phyloP scores from a whole-genome alignment of 2,113 vertebrate species.

The Petromus typicus region DNA sequence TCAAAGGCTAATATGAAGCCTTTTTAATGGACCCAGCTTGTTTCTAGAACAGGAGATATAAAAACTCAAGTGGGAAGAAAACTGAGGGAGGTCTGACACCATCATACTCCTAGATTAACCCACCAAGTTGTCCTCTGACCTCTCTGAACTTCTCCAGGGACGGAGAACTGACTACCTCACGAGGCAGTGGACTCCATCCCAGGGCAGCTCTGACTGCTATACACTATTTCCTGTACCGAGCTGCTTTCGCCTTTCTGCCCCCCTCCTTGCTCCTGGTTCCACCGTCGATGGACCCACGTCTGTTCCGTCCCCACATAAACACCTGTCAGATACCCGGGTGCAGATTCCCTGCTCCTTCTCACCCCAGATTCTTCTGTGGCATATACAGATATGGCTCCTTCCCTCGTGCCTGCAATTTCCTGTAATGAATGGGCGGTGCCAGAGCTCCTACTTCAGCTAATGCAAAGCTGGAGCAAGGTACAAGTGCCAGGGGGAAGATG shows the following conservation, averaged over 20 bases:
- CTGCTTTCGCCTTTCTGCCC: neutral
- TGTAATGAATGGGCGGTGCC: neutral
- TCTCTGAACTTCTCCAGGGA: neutral
- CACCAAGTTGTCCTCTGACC: neutral
- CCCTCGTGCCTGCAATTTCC: neutral
- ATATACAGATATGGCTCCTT: neutral
- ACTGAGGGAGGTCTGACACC: neutral
- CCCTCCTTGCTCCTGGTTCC: neutral
- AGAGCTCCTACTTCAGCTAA: neutral
- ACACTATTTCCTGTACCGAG: neutral
- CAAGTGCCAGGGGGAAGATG: neutral
- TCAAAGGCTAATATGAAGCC: neutral
- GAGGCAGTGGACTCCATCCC: neutral
- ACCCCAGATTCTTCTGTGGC: neutral
- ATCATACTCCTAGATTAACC: neutral
- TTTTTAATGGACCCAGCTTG: neutral
- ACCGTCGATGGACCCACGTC: neutral
- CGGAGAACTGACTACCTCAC: neutral
- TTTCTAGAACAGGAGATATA: neutral
- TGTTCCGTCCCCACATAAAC: neutral
- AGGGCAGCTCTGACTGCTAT: neutral
- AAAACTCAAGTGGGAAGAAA: neutral
- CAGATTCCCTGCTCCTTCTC: fast-evolving
- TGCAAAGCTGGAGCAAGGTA: neutral
- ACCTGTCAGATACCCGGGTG: fast-evolving